Base-by-base conservation (phyloP, 1,140 invertebrate genomes). In the Leptonema lineaticorne region DNA sequence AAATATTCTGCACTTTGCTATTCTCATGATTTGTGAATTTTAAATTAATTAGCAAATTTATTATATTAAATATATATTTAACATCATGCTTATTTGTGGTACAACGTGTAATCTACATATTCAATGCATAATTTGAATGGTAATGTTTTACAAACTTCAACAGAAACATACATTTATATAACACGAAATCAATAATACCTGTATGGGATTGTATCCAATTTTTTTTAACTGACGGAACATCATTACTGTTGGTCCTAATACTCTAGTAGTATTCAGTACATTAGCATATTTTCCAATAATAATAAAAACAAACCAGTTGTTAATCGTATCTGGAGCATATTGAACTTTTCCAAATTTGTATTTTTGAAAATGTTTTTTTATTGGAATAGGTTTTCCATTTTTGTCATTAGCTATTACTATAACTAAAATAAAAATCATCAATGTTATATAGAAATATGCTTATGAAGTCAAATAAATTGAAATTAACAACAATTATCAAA, bases 201-300 rank as follows among this genome's bases (percentile, higher is more conserved):
- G 37, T 66, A 87, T 69, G 1, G 85, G 81, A 56, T 73, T 82
- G 70, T 87, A 88, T 56, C 87, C 87, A 56, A 89, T 74, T 68
- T 78, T 75, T 62, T 77, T 63, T 1, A 89, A 75, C 58, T 87
- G 87, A 33, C 83, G 79, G 1, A 84, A 29, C 75, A 87, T 86
- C 75, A 82, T 77, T 14, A 74, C 69, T 14, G 81, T 64, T 16
- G 76, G 60, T 14, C 86, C 86, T 3, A 78, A 75, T 5, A 75
- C 75, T 18, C 71, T 62, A 7, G 72, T 30, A 8, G 76, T 80
- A n/a, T 78, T 75, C 2, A 75, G 68, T 16, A 85, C 74, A 2
- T 75, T 76, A 30, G 75, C 75, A 75, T 82, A 83, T 72, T 76
- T 70, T 14, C 75, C 77, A 3, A 78, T 75, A 1, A 84, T 50